Evolutionary conservation across 2,113 vertebrate species (phyloP), one percentile per base, ranked within the genome.

Genomic region (Etia nguti): DNA sequence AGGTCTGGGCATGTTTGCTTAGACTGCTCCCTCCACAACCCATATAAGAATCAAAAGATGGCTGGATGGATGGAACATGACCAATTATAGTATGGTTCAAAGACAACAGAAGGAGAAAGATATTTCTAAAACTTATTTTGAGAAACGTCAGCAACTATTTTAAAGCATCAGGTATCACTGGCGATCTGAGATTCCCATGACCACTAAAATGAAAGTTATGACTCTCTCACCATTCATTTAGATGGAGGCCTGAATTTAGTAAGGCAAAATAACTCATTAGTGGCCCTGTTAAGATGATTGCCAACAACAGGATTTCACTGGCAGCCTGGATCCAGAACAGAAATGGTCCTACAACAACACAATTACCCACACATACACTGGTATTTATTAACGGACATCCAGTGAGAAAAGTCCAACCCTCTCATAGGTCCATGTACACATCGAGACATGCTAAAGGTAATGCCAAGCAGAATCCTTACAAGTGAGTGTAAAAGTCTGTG

Each of bases 11-110:
- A 34, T 34, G 57, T 62, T 34, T 62, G 29, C 16, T 62, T 62
- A 34, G 15, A 20, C 1, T 0, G 9, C 29, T 62, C 31, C 18
- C 59, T 36, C 29, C 31, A 34, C 1, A 0, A 62, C 34, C 59
- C 59, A 60, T 18, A 60, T 16, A 60, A 10, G 57, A 10, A 60
- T 29, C 18, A 20, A 34, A 62, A 12, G 31, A 62, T 7, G 59
- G 8, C 3, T 4, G 29, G 57, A 31, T 11, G 31, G 31, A 36
- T 62, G 31, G 34, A 36, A 3, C 29, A 36, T 36, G 29, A 36
- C 3, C 31, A 62, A 7, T 36, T 62, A 18, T n/a, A 12, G 10
- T 36, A 1, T 34, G 31, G 38, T 38, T 38, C 6, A 38, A 38
- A 38, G 34, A 62, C 59, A 62, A 36, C 29, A 62, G 29, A 1